These are phyloP conservation scores for Fratercula arctica DNA, from an alignment of 2,797 vertebrate genomes.

Conservation along the genomic window DNA sequence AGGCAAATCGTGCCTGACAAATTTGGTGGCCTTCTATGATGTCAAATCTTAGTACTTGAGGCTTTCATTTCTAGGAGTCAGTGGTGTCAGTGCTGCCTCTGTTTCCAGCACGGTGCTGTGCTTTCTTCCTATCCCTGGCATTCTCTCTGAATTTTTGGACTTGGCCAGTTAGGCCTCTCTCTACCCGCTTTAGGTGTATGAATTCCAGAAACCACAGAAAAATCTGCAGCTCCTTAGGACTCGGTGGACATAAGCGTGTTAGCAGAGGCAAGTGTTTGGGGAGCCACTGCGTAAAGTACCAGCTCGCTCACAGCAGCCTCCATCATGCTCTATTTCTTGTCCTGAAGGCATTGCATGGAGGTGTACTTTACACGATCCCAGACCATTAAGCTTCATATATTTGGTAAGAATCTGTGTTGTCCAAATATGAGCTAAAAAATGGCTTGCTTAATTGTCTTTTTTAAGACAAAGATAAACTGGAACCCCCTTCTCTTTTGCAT, in stretches of 20 bases:
- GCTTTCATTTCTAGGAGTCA: not conserved
- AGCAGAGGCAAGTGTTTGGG: not conserved
- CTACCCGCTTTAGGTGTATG: not conserved
- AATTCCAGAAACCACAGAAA: not conserved
- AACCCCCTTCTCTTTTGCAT: not conserved
- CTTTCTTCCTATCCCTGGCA: not conserved
- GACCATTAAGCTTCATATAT: not conserved
- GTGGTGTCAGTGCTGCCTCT: not conserved
- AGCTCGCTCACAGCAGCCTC: not conserved
- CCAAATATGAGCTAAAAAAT: not conserved
- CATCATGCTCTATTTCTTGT: accelerated
- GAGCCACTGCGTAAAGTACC: accelerated
- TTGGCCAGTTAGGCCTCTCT: not conserved
- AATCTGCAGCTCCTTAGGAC: not conserved
- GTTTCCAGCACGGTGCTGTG: accelerated
- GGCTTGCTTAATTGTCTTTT: not conserved
- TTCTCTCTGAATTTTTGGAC: not conserved
- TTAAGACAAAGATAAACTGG: not conserved
- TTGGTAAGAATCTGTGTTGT: not conserved
- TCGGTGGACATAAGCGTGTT: not conserved
- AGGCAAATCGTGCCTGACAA: too few species aligned
- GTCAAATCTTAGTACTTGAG: not conserved
- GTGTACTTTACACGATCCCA: not conserved
- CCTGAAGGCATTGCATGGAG: not conserved
- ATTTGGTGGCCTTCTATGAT: not conserved